Conservation (phyloP, 2,797 vertebrate genomes). For the Florisuga fusca region DNA sequence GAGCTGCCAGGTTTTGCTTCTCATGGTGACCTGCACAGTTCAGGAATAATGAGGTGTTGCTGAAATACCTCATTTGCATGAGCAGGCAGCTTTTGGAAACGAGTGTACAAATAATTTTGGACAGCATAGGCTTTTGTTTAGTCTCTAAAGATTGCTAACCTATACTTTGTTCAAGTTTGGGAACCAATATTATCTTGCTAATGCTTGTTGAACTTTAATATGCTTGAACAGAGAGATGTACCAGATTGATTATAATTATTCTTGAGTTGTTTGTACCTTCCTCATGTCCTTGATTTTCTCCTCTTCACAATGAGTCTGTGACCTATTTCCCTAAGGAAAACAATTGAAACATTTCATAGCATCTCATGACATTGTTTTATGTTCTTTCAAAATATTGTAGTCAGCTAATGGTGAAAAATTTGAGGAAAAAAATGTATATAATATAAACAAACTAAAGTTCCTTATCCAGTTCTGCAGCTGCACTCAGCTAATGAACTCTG, state of each 20-base stretch:
- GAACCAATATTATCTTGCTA: slow-evolving; percentile 5
- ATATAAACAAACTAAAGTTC: neutral
- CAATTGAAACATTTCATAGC: slow-evolving; percentile 22
- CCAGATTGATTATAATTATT: slow-evolving; percentile 1
- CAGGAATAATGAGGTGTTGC: slow-evolving; percentile 2
- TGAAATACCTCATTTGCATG: neutral
- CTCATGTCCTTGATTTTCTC: neutral
- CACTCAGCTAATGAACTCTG: neutral
- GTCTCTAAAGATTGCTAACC: neutral
- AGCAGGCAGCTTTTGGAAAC: neutral
- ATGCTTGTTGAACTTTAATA: neutral
- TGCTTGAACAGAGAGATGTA: neutral
- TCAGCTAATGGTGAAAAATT: slow-evolving; percentile 22
- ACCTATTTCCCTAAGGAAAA: slow-evolving; percentile 26
- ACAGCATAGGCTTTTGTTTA: neutral
- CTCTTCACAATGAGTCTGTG: slow-evolving; percentile 9
- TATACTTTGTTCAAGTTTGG: neutral
- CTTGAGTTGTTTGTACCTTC: neutral
- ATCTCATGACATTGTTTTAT: neutral
- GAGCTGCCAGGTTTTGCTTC: neutral
- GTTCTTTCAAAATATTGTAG: slow-evolving; percentile 4
- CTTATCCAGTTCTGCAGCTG: neutral
- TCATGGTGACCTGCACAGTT: neutral
- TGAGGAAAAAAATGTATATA: neutral
- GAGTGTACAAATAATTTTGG: neutral